These are phyloP conservation scores for Epiblema foenella DNA, from an alignment of 2,888 invertebrate species.

Conservation along the genomic window DNA sequence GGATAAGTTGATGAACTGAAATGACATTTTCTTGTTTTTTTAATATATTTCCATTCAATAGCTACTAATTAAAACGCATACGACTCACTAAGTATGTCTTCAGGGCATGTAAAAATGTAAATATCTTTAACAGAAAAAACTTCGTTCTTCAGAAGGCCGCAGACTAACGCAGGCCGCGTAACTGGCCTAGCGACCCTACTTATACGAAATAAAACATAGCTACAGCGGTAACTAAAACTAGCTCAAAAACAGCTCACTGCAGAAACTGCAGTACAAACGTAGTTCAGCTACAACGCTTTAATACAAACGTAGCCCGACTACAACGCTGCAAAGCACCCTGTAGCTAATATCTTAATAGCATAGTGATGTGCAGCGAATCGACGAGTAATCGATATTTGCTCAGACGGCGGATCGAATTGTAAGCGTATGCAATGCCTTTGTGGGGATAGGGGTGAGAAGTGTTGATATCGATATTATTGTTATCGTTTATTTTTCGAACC, in stretches of 20 bases:
- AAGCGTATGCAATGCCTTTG: conserved; percentile 37
- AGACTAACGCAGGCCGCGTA: too few relatives aligned
- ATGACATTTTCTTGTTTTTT: too few relatives aligned
- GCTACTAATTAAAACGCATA: too few relatives aligned
- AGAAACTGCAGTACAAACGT: conserved; percentile 8
- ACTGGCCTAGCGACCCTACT: too few relatives aligned
- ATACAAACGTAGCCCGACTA: background rate
- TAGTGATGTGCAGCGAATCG: conserved; percentile 49
- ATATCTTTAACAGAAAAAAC: too few relatives aligned
- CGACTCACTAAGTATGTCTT: too few relatives aligned
- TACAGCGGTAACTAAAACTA: background rate
- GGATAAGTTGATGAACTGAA: too few relatives aligned
- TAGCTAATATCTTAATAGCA: conserved; percentile 55
- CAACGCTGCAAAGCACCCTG: conserved; percentile 38
- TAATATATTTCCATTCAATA: too few relatives aligned
- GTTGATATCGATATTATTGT: conserved; percentile 26
- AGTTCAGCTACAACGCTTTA: background rate
- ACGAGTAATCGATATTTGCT: conserved; percentile 45
- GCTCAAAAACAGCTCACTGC: background rate
- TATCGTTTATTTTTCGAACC: background rate
- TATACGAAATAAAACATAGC: background rate
- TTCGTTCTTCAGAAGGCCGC: too few relatives aligned
- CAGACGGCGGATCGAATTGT: conserved; percentile 40
- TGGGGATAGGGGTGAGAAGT: conserved; percentile 13
- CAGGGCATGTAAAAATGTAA: too few relatives aligned